Conservation (phyloP, 2,113 vertebrate genomes). For the Mormyrus iriodes region DNA sequence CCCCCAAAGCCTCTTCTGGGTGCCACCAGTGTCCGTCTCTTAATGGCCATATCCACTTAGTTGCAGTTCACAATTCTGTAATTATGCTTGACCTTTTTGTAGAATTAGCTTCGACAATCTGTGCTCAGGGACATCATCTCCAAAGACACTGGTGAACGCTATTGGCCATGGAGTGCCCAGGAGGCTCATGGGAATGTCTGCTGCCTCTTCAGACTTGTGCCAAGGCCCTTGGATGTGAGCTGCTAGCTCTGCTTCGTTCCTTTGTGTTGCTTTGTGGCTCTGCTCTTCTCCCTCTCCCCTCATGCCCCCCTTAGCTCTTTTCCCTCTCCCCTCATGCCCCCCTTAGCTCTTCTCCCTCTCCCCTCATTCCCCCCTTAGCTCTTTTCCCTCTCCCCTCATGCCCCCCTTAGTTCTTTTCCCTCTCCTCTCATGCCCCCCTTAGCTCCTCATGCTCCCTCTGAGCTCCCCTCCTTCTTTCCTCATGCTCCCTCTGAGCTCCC, state of each 20-base stretch:
- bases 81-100: conserved; percentile 15
- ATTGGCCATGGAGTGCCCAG: background rate
- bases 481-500: background rate
- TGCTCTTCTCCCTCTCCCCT: background rate
- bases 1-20: background rate
- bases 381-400: background rate
- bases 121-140: background rate
- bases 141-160: background rate
- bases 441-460: background rate
- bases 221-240: background rate
- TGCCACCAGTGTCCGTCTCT: conserved; percentile 8
- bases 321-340: background rate
- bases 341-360: background rate
- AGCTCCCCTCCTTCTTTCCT: background rate
- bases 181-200: background rate
- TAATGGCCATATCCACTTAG: conserved; percentile 11
- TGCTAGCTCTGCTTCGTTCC: background rate
- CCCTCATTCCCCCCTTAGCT: background rate
- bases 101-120: background rate
- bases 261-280: background rate
- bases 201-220: background rate
- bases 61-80: background rate
- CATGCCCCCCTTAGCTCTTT: background rate
- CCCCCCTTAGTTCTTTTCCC: background rate
- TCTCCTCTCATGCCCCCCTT: background rate